These are phyloP conservation scores for Spinus olivaceus DNA, from an alignment of 2,797 vertebrate species.

Conservation along the genomic window DNA sequence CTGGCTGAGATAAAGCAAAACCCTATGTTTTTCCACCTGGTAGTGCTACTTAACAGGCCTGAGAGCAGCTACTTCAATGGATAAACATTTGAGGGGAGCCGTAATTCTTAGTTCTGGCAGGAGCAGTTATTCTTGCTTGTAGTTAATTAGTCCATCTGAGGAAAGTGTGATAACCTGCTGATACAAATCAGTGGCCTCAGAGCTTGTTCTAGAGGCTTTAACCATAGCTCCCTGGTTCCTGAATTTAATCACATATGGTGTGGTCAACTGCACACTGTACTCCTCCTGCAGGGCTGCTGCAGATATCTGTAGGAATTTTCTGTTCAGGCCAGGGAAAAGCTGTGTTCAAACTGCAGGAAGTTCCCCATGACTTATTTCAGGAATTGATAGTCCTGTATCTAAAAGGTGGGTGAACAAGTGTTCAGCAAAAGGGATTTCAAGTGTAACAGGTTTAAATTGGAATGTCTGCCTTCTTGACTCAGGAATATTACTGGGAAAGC, in stretches of 20 bases:
- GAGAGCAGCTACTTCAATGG: neutral
- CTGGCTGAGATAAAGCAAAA: neutral
- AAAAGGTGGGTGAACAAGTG: neutral
- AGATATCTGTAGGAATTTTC: neutral
- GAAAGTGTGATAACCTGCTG: neutral
- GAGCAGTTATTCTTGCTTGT: neutral
- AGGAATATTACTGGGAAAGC: neutral
- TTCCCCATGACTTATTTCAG: neutral
- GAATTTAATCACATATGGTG: neutral
- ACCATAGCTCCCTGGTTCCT: neutral
- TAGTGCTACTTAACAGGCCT: neutral
- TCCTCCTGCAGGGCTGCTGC: neutral
- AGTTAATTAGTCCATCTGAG: neutral
- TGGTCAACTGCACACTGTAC: neutral
- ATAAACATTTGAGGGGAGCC: neutral
- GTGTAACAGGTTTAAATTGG: slow-evolving; percentile 33
- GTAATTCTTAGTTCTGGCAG: neutral
- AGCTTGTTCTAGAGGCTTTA: neutral
- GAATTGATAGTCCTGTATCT: slow-evolving; percentile 6
- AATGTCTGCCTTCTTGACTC: slow-evolving; percentile 20
- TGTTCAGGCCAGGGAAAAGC: neutral
- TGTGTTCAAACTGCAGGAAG: neutral
- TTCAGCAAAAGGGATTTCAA: slow-evolving; percentile 29
- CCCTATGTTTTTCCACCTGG: neutral
- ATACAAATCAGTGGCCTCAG: neutral